These are phyloP conservation scores for Coecobrya sp. DNA, from an alignment of 2,888 invertebrate species.

Conservation along the genomic window DNA sequence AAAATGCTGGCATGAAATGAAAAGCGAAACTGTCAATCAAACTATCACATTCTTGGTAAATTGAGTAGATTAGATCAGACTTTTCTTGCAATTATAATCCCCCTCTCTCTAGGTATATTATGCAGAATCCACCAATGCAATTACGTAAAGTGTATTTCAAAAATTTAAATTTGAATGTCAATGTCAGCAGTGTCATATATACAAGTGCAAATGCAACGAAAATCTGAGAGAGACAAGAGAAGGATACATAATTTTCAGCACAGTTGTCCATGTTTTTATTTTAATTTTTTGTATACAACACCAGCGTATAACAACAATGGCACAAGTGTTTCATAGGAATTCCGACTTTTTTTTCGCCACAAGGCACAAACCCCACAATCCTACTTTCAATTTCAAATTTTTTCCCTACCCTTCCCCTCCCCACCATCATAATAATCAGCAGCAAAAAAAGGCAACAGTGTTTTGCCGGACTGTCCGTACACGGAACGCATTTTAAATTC, in stretches of 20 bases:
- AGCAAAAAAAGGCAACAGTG: not conserved
- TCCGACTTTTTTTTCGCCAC: slow-evolving; percentile 14
- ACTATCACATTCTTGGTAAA: not conserved
- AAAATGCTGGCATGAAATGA: not conserved
- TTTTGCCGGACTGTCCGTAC: not conserved
- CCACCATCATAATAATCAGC: not conserved
- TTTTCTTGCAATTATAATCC: not conserved
- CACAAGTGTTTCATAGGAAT: slow-evolving; percentile 41
- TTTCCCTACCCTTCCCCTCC: not conserved
- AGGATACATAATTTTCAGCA: too few relatives aligned
- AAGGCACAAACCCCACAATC: slow-evolving; percentile 50
- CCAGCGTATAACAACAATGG: slow-evolving; percentile 27
- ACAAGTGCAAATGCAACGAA: not conserved
- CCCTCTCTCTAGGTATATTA: not conserved
- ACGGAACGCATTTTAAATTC: slow-evolving; percentile 10
- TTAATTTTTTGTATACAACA: not conserved
- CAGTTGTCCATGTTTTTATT: too few relatives aligned
- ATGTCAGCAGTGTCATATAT: slow-evolving; percentile 11
- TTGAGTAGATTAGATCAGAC: not conserved
- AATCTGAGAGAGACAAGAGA: too few relatives aligned
- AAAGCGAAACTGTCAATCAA: not conserved
- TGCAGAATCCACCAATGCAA: too few relatives aligned
- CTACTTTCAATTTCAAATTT: slow-evolving; percentile 66
- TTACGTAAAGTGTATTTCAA: not conserved
- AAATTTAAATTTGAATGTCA: not conserved